Base-by-base conservation (phyloP, 2,797 vertebrate species). In the Huso huso region DNA sequence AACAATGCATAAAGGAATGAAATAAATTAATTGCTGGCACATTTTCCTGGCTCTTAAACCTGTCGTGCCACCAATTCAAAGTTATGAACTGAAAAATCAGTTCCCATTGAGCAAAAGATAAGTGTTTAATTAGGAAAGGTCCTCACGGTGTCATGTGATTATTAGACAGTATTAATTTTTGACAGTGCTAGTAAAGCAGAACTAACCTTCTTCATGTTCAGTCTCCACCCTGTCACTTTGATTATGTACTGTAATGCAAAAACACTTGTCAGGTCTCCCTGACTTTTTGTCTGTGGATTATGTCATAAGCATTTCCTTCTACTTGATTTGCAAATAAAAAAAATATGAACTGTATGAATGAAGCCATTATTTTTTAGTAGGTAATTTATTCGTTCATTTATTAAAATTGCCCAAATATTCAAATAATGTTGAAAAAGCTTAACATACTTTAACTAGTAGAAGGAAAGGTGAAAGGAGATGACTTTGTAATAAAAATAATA, bases 21-120 rank as follows among this genome's bases (percentile, higher is more conserved):
- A 55, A 55, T 55, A n/a, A 55, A 55, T 55, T 55, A 55, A 55
- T 55, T n/a, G 23, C n/a, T 9, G n/a, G 52, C 52, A 55, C 52
- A 55, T 9, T 55, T 55, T n/a, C 9, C 52, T 55, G 52, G 52
- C n/a, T 55, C 52, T 55, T 55, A n/a, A 9, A 55, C n/a, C 52
- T 55, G 3, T 55, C 6, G 3, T 55, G 52, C 52, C 52, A 55
- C 52, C 52, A 55, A 55, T 9, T 55, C n/a, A 55, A 55, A 55
- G 9, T n/a, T 55, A 55, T 55, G 52, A 55, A 55, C 52, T 55
- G 52, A 10, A n/a, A 55, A 55, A 55, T 10, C 9, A 55, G 9
- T 55, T 55, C 52, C 52, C n/a, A 55, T 7, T 55, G 9, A 55
- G 52, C 4, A 55, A 55, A 55, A 55, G 52, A 9, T 55, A 55